Conservation (phyloP, 2,888 invertebrate species). For the Tenthredo amoena region DNA sequence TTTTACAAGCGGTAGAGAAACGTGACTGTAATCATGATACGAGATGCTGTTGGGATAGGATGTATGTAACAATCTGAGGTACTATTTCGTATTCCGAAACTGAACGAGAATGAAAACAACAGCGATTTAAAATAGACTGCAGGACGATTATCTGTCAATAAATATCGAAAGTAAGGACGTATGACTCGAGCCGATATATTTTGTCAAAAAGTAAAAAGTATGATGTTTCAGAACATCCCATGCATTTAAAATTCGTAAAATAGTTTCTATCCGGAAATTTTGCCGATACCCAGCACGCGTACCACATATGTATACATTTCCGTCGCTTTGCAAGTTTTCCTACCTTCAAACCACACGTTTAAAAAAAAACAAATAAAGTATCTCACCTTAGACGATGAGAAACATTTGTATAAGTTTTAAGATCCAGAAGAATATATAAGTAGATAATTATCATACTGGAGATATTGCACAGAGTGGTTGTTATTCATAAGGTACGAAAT, state of each 20-base stretch:
- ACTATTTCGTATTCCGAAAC: not conserved
- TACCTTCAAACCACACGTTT: not conserved
- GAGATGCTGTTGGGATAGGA: not conserved
- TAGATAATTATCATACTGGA: conserved; percentile 9
- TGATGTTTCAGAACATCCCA: not conserved
- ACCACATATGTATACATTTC: not conserved
- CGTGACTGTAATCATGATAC: not conserved
- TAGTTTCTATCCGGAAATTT: not conserved
- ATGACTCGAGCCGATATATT: not conserved
- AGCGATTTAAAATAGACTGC: not conserved
- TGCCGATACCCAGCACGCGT: not conserved
- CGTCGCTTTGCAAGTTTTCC: not conserved
- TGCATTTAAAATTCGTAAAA: not conserved
- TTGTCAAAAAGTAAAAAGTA: not conserved
- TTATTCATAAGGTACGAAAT: conserved; percentile 40
- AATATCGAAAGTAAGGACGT: not conserved
- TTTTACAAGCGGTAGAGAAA: conserved; percentile 30
- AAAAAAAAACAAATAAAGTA: not conserved
- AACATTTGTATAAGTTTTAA: conserved; percentile 19
- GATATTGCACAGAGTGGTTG: conserved; percentile 33
- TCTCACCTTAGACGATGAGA: conserved; percentile 6
- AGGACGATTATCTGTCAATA: not conserved
- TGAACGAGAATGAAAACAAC: conserved; percentile 7
- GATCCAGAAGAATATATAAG: not conserved
- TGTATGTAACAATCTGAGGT: not conserved